A percentile compares a stretch with the other conserved stretches of the same genome.
phyloP scores from a whole-genome alignment of 2,113 vertebrate genomes.

The Rattus rattus region DNA sequence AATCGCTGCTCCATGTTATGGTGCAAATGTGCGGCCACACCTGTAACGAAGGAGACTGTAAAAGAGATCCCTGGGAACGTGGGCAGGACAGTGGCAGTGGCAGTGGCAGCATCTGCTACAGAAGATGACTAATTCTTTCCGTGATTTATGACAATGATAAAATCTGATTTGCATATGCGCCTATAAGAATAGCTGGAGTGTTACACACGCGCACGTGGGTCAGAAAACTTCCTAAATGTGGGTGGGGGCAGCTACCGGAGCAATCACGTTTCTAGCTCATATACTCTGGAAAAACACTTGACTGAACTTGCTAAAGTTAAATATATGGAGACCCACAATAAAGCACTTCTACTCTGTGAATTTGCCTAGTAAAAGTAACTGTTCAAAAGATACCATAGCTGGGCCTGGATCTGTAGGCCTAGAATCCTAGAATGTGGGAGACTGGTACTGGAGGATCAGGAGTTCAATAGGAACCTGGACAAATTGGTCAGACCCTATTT shows the following conservation, averaged over 20 bases:
- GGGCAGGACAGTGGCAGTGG: neutral
- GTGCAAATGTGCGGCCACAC: neutral
- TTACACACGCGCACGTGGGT: neutral
- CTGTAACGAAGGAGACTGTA: neutral
- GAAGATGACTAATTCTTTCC: conserved; percentile 43
- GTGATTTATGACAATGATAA: conserved; percentile 43
- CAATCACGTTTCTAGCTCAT: neutral
- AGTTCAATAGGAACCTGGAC: neutral
- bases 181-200: neutral
- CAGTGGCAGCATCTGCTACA: neutral
- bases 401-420: neutral
- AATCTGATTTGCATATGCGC: neutral
- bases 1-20: neutral
- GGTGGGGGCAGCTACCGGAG: neutral
- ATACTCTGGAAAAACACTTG: neutral
- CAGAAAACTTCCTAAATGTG: neutral
- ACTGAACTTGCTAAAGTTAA: neutral
- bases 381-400: neutral
- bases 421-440: neutral
- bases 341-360: neutral
- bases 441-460: neutral
- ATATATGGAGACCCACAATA: neutral
- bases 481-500: neutral
- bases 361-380: neutral
- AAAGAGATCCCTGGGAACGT: neutral